Evolutionary conservation across 2,113 vertebrate species (phyloP), one percentile per base, ranked within the genome.

Genomic region (Elaphurus davidianus): DNA sequence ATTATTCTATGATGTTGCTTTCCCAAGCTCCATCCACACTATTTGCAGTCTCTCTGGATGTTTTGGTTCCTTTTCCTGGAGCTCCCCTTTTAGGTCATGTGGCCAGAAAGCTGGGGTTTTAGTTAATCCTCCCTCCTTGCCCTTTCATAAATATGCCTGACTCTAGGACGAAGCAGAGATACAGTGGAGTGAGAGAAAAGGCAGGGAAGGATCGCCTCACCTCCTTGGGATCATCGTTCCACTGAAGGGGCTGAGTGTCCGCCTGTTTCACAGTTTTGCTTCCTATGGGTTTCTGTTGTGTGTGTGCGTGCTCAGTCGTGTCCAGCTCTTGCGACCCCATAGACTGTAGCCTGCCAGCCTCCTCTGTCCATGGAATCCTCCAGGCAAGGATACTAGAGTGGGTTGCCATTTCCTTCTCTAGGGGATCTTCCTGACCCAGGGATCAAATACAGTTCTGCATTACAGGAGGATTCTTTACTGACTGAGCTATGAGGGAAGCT

Each of bases 291-390:
- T 36, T 71, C n/a, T 12, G 19, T 11, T 36, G 9, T 21, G 64
- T 36, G n/a, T 23, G 64, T 36, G 19, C 62, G 3, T 71, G 9
- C 9, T 10, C 64, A 71, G 2, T 71, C 19, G 0, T 36, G n/a
- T 36, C n/a, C 21, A 27, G 27, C 10, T 59, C 57, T 36, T 71
- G 67, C 5, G 0, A 21, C n/a, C 67, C n/a, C 19, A 0, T 12
- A n/a, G 19, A 21, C 19, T 6, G 5, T 36, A 71, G 67, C 9
- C 67, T 0, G 0, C 67, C 67, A 71, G 67, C 19, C 67, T 71
- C 19, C 19, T 71, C n/a, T 71, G 67, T 71, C 9, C n/a, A 36
- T 71, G 9, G n/a, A 10, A 36, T 36, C 36, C n/a, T 71, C n/a
- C n/a, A 71, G n/a, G 19, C 67, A 71, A 36, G n/a, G 8, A 71